phyloP scores from a whole-genome alignment of 2,113 vertebrate species.

The Bombycilla garrulus region DNA sequence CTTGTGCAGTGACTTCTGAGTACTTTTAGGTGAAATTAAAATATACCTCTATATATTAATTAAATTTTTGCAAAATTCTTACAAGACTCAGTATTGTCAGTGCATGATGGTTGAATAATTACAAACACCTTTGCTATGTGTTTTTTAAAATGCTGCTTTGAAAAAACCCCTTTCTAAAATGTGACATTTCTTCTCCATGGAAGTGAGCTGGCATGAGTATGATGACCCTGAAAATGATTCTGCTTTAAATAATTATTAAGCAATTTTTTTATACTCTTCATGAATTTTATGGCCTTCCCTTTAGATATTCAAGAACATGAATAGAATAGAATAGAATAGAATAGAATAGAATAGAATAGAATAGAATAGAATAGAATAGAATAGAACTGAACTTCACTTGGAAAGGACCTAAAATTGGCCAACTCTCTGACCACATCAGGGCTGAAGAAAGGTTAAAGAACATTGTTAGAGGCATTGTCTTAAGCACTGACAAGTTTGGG shows the following conservation, averaged over 20 bases:
- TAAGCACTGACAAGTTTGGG: neutral
- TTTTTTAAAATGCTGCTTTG: neutral
- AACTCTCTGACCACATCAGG: neutral
- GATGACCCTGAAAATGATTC: neutral
- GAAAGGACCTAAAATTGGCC: neutral
- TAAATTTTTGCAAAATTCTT: neutral
- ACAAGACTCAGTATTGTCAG: neutral
- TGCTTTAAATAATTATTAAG: neutral
- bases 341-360: neutral
- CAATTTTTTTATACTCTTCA: neutral
- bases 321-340: neutral
- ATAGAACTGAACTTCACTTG: neutral
- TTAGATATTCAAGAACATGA: neutral
- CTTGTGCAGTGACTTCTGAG: neutral
- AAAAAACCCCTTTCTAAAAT: neutral
- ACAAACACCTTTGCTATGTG: neutral
- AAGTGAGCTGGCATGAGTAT: fast-evolving
- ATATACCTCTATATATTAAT: neutral
- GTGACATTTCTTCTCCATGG: neutral
- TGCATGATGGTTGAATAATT: neutral
- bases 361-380: neutral
- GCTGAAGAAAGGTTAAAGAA: neutral
- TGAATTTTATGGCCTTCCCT: neutral
- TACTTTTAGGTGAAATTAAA: neutral
- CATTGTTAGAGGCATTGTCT: neutral